Evolutionary conservation across 2,113 vertebrate genomes (phyloP), one percentile per base, ranked within the genome.

Genomic region (Tursiops truncatus): DNA sequence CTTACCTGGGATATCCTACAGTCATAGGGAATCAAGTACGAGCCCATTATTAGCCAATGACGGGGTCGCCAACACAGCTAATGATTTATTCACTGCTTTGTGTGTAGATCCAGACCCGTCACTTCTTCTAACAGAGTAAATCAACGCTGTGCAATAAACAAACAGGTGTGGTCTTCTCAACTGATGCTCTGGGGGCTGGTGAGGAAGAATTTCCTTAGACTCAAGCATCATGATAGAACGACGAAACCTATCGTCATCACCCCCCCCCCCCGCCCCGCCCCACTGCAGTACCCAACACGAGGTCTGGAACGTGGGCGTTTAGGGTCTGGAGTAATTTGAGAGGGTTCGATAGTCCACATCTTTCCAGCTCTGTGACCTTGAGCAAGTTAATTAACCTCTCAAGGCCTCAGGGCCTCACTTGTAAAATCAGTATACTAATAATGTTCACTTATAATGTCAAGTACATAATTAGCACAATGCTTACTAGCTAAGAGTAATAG

Each of bases 291-390:
- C 17, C 26, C 41, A 25, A 28, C 74, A 14, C 3, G 58, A 36
- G 63, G 5, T 23, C 50, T 44, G 65, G 53, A 25, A 5, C 0
- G 4, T 56, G n/a, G 91, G 17, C 14, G 11, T 47, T 47, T 14
- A 38, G 20, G 56, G 44, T 28, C 73, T 53, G 26, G 14, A 20
- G 58, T 15, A 10, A 41, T 56, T 74, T 33, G 9, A 31, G 47
- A 36, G 53, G 18, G 38, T 31, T 50, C 18, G 2, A 1, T 6
- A 28, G 41, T 67, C 15, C 62, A 33, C 7, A 20, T 38, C 60
- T 47, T 76, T 63, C 68, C 28, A 74, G 74, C 2, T 60, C 62
- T 76, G 36, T 81, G 44, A 80, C 94, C 80, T 74, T 68, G 36
- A 92, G 38, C n/a, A 68, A 67, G 62, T 67, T 62, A 62, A 10